These are phyloP conservation scores for Phaedon cochleariae DNA, from an alignment of 2,888 invertebrate genomes.

Conservation along the genomic window DNA sequence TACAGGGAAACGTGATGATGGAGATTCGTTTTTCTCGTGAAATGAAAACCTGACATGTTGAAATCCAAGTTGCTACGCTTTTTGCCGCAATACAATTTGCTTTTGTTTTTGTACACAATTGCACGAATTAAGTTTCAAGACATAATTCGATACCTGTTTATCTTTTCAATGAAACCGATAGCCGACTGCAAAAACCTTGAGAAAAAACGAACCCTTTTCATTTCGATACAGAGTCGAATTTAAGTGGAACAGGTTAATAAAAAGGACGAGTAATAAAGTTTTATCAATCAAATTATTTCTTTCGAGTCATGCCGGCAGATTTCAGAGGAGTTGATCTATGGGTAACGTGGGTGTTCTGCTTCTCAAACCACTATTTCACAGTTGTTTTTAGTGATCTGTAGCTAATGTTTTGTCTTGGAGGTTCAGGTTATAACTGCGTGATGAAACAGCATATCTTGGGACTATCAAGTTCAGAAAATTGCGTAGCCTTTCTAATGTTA, in stretches of 20 bases:
- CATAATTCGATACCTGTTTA: conserved; percentile 49
- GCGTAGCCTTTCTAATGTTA: not conserved
- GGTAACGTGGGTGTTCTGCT: conserved; percentile 50
- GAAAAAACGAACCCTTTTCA: conserved; percentile 41
- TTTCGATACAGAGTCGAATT: conserved; percentile 42
- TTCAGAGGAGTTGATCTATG: conserved; percentile 39
- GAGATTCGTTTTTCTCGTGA: conserved; percentile 18
- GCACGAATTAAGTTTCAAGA: conserved; percentile 51
- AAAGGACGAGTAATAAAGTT: conserved; percentile 51
- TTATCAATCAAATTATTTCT: conserved; percentile 56
- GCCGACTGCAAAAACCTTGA: conserved; percentile 31
- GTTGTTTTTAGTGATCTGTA: conserved; percentile 50
- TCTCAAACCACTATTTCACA: conserved; percentile 51
- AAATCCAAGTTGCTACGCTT: conserved; percentile 46
- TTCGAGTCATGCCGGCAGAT: conserved; percentile 52
- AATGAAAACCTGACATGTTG: conserved; percentile 35
- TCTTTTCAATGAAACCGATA: conserved; percentile 48
- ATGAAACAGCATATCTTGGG: conserved; percentile 35
- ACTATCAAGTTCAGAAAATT: conserved; percentile 20
- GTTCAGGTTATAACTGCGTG: conserved; percentile 29
- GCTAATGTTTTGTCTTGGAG: conserved; percentile 47
- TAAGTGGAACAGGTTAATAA: conserved; percentile 42
- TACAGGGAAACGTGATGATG: conserved; percentile 14
- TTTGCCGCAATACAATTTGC: conserved; percentile 45
- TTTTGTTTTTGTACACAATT: conserved; percentile 50